These are phyloP conservation scores for Trichonephila inaurata DNA, from an alignment of 1,140 invertebrate species.

Conservation along the genomic window DNA sequence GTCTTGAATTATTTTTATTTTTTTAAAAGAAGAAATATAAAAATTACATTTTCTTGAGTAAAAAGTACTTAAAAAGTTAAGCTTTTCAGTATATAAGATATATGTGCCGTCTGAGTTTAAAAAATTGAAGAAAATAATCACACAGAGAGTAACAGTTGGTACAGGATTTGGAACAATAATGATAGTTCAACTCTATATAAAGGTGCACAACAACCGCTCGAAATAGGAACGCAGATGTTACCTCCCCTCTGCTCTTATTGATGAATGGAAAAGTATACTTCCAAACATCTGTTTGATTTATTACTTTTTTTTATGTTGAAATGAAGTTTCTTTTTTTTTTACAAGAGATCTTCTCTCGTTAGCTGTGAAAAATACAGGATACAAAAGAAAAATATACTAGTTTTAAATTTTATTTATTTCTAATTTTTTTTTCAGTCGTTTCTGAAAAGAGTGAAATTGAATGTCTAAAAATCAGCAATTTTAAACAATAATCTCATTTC, in stretches of 20 bases:
- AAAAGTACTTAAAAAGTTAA: too few relatives aligned
- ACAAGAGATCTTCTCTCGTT: too few relatives aligned
- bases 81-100: too few relatives aligned
- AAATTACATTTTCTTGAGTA: too few relatives aligned
- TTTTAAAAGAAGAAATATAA: too few relatives aligned
- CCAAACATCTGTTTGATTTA: constrained; percentile 37
- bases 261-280: not conserved
- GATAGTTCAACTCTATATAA: not conserved
- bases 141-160: not conserved
- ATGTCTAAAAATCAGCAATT: too few relatives aligned
- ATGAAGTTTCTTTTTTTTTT: not conserved
- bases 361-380: too few relatives aligned
- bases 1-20: too few relatives aligned
- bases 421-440: not conserved
- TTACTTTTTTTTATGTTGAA: not conserved
- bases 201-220: not conserved
- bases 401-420: not conserved
- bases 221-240: not conserved
- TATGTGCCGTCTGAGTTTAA: too few relatives aligned
- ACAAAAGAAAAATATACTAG: not conserved
- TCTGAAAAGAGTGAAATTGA: too few relatives aligned
- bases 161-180: not conserved
- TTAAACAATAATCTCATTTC: too few relatives aligned
- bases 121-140: too few relatives aligned
- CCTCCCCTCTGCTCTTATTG: not conserved